phyloP scores from a whole-genome alignment of 2,113 vertebrate genomes.

The Lonchura striata region DNA sequence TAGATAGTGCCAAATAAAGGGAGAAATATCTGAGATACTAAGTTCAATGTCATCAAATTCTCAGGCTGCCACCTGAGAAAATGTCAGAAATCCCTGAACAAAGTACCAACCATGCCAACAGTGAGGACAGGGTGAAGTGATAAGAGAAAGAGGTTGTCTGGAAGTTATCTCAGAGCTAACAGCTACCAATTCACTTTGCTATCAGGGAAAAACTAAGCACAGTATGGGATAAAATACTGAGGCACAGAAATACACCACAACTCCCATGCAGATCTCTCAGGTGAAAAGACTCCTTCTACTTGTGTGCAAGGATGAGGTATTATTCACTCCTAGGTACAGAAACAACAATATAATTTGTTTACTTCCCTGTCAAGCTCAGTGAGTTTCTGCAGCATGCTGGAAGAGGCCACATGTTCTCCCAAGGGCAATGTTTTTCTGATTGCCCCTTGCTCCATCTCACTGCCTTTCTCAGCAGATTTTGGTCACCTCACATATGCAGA shows the following conservation, averaged over 20 bases:
- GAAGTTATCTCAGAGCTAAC: neutral
- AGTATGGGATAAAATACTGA: neutral
- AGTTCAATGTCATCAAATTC: neutral
- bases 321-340: neutral
- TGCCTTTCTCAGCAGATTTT: neutral
- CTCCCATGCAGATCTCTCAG: neutral
- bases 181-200: neutral
- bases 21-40: neutral
- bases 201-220: neutral
- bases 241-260: neutral
- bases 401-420: neutral
- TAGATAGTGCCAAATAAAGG: neutral
- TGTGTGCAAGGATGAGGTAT: neutral
- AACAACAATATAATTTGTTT: neutral
- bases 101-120: neutral
- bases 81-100: neutral
- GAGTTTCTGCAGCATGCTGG: neutral
- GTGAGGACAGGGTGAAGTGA: neutral
- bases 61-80: neutral
- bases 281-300: neutral
- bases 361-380: neutral
- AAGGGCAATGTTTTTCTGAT: neutral
- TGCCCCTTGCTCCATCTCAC: neutral
- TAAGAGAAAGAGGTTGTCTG: neutral
- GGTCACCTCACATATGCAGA: neutral